Evolutionary conservation across 2,113 vertebrate genomes (phyloP).

Genomic region (Oxyruncus cristatus): DNA sequence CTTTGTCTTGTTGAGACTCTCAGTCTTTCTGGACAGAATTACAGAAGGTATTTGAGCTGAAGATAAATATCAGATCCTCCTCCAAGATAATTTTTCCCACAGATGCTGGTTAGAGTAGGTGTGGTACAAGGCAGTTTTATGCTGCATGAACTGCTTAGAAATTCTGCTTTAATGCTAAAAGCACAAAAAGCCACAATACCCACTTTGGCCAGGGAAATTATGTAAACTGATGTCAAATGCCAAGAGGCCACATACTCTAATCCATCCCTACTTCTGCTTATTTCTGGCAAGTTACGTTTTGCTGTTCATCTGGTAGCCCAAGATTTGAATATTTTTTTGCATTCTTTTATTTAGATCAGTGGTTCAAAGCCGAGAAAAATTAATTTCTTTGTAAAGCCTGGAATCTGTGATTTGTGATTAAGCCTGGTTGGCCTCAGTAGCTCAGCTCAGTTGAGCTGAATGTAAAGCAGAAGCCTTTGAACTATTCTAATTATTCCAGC

Average conservation of each 20-base stretch:
- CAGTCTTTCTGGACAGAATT: conserved; percentile 17
- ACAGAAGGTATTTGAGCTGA: conserved; percentile 2
- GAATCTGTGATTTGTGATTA: neutral
- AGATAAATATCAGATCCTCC: neutral
- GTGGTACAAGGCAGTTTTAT: conserved; percentile 12
- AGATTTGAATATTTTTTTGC: neutral
- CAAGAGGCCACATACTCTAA: neutral
- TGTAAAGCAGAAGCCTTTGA: neutral
- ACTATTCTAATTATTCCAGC: neutral
- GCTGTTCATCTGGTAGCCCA: neutral
- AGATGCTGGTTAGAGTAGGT: conserved; percentile 18
- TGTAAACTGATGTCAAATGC: neutral
- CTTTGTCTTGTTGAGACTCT: neutral
- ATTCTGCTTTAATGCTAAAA: neutral
- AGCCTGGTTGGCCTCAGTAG: neutral
- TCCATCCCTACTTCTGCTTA: neutral
- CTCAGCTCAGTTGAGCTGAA: neutral
- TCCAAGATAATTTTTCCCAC: conserved; percentile 4
- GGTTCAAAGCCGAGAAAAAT: neutral
- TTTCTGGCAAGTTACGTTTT: neutral
- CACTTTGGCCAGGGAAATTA: neutral
- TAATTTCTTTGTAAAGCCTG: neutral
- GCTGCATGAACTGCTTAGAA: neutral
- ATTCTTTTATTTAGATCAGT: neutral
- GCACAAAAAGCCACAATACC: neutral